phyloP scores from a whole-genome alignment of 2,888 invertebrate species.

The Drosophila quasianomalipes region DNA sequence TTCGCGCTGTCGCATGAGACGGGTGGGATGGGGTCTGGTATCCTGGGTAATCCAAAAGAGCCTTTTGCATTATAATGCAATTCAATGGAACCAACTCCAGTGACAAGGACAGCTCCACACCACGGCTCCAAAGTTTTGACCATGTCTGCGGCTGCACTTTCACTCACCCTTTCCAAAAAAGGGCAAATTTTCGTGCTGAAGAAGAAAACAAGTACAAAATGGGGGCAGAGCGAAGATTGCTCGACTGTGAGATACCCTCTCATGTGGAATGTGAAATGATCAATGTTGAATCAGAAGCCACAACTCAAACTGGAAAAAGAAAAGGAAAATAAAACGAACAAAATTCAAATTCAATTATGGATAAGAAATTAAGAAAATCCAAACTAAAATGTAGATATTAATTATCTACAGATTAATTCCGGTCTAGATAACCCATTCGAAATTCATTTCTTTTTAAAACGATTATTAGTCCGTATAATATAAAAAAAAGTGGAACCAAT shows the following conservation, averaged over 20 bases:
- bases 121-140: slow-evolving; percentile 14
- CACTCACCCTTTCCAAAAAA: slow-evolving; percentile 53
- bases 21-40: neutral
- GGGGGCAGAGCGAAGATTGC: neutral
- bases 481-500: too few species aligned
- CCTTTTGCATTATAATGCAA: slow-evolving; percentile 62
- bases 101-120: slow-evolving; percentile 9
- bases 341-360: neutral
- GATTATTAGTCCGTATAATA: too few species aligned
- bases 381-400: neutral
- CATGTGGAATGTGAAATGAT: neutral
- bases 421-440: neutral
- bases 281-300: neutral
- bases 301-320: neutral
- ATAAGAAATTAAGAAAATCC: neutral
- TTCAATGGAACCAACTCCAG: slow-evolving; percentile 47
- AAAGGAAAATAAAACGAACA: neutral
- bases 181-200: slow-evolving; percentile 67
- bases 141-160: slow-evolving; percentile 47
- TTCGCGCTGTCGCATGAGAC: slow-evolving; percentile 8
- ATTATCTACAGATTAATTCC: neutral
- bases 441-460: too few species aligned
- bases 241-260: neutral
- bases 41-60: slow-evolving; percentile 30
- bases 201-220: slow-evolving; percentile 18